Conservation (phyloP, 2,888 invertebrate genomes). For the Drosophila histrio region DNA sequence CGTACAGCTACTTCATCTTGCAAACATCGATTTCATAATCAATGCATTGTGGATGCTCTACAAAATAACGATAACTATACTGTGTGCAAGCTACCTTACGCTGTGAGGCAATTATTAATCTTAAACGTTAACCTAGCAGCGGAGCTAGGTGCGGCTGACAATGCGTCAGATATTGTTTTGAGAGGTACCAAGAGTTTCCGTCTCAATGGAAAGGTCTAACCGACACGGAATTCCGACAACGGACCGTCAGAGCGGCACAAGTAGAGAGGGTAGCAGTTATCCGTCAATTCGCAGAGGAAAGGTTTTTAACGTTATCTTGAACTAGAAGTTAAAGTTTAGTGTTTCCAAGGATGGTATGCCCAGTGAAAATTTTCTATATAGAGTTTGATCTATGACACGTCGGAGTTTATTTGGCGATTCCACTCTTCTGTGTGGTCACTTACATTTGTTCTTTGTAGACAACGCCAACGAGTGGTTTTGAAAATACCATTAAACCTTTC, state of each 20-base stretch:
- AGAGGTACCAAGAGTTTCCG: too few species aligned
- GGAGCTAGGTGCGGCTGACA: too few species aligned
- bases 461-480: conserved; percentile 20
- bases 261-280: not conserved
- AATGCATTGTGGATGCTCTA: too few species aligned
- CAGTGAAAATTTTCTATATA: too few species aligned
- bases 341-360: not conserved
- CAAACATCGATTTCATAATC: too few species aligned
- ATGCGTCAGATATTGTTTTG: too few species aligned
- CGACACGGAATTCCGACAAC: not conserved
- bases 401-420: not conserved
- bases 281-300: not conserved
- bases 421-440: conserved; percentile 5
- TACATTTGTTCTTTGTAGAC: conserved; percentile 8
- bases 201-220: not conserved
- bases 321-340: not conserved
- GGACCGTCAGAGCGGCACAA: not conserved
- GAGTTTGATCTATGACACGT: too few species aligned
- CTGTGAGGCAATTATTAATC: too few species aligned
- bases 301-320: not conserved
- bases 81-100: too few species aligned
- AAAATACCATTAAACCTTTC: conserved; percentile 2
- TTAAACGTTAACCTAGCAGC: too few species aligned
- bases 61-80: too few species aligned
- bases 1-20: too few species aligned